Base-by-base conservation (phyloP, 2,797 vertebrate species). In the Diplodus puntazzo region DNA sequence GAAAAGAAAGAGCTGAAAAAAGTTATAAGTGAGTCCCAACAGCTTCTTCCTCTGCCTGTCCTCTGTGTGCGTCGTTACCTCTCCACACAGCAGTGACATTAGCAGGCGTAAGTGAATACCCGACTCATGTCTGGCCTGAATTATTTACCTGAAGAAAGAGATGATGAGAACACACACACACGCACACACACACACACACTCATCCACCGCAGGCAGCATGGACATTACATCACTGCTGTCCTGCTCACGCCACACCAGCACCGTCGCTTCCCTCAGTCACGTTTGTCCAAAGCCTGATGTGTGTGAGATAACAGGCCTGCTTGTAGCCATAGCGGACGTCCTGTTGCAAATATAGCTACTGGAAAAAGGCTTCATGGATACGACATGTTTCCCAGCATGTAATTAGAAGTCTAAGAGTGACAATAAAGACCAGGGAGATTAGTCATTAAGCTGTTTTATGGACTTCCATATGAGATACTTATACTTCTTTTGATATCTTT, bases 101-200 rank as follows among this genome's bases (percentile, higher is more conserved):
- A 77, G 86, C 77, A 63, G 80, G 73, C 12, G 86, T 89, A 91
- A 91, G 88, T 60, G 45, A 90, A 87, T 73, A 83, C 88, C 77
- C 2, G 42, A 62, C 70, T 88, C 79, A 54, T 70, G 79, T 85
- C 66, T 50, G 58, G 14, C n/a, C 72, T 92, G 59, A 92, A 92
- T 92, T 86, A 92, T 92, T 92, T 63, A 92, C 66, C 69, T 59
- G 59, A 65, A 50, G 79, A 75, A 16, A 50, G 69, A 79, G 45
- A 55, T 54, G 74, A 20, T 64, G 65, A 75, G 64, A 61, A 53
- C 25, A 25, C 25, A 25, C 25, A 25, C 25, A 25, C 25, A 25
- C 25, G 3, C 25, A 30, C 30, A 64, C 57, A 25, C 25, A 30
- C 30, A 64, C 57, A 57, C 55, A 59, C 61, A 53, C 30, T 20